A percentile compares a stretch with the other conserved stretches of the same genome.
phyloP scores from a whole-genome alignment of 2,797 vertebrate genomes.

The Malacoraja senta region DNA sequence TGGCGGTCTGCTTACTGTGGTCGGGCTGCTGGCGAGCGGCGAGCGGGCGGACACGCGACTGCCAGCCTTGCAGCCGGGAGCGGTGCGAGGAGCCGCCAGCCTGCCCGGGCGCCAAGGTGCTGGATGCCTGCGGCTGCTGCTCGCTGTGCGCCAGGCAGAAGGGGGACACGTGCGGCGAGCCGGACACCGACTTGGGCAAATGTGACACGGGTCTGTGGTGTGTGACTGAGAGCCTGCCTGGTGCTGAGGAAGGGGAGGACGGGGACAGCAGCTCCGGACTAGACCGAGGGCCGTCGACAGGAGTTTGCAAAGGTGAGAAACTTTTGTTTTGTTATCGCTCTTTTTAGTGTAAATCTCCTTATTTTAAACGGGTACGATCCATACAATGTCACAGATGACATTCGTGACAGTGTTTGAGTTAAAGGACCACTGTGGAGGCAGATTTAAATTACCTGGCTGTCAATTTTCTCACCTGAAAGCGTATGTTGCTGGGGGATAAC shows the following conservation, averaged over 20 bases:
- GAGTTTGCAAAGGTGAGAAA: constrained; percentile 64
- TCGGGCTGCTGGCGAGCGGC: not conserved
- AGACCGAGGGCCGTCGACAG: constrained; percentile 53
- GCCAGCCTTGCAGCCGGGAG: constrained; percentile 3
- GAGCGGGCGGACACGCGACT: not conserved
- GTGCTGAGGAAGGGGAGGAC: constrained; percentile 6
- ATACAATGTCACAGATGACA: not conserved
- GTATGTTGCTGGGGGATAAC: not conserved
- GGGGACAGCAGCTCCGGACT: constrained; percentile 43
- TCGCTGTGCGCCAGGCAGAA: constrained; percentile 60
- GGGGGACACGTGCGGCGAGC: constrained; percentile 65
- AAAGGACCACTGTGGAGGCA: not conserved
- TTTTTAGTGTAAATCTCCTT: not conserved
- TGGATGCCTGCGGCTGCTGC: constrained; percentile 69
- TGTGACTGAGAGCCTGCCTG: constrained; percentile 46
- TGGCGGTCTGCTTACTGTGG: constrained; percentile 14
- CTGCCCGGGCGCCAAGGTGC: not conserved
- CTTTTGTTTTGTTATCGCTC: not conserved
- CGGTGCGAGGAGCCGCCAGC: not conserved
- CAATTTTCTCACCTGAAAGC: not conserved
- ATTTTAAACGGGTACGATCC: too few relatives aligned
- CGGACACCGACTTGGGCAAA: constrained; percentile 63
- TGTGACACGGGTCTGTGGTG: constrained; percentile 67
- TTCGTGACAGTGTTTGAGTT: not conserved
- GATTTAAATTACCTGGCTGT: not conserved